Conservation (phyloP, 2,888 invertebrate genomes). For the Aleiodes testaceus region DNA sequence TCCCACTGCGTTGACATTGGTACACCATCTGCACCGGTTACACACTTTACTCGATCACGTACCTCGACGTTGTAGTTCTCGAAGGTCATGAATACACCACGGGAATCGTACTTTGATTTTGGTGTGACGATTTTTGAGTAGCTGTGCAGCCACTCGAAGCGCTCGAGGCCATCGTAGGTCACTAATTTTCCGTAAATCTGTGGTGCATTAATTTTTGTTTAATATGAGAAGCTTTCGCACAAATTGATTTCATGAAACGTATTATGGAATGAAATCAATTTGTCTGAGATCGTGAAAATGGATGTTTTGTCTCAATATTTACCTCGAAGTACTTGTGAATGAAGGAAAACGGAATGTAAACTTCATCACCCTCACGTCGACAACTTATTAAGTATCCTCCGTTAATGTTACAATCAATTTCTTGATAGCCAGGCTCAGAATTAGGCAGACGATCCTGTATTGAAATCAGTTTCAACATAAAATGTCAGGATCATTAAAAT, state of each 20-base stretch:
- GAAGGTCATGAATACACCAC: constrained; percentile 95
- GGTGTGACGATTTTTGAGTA: constrained; percentile 93
- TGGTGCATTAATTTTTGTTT: no score
- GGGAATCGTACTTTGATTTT: constrained; percentile 90
- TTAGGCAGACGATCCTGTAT: constrained; percentile 60
- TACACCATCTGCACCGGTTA: constrained; percentile 94
- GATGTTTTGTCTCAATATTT: constrained; percentile 48
- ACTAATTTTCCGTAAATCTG: constrained; percentile 90
- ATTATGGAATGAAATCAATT: no score
- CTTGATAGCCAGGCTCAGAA: constrained; percentile 76
- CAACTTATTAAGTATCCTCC: constrained; percentile 88
- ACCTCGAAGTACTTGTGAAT: constrained; percentile 95
- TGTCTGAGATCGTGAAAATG: no score
- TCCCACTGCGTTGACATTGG: constrained; percentile 99
- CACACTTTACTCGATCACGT: constrained; percentile 95
- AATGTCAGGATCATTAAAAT: neutral
- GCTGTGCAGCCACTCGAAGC: constrained; percentile 96
- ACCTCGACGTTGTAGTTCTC: constrained; percentile 99
- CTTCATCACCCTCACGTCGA: constrained; percentile 86
- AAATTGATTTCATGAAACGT: no score
- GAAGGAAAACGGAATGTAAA: constrained; percentile 94
- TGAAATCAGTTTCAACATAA: constrained; percentile 6
- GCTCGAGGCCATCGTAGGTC: constrained; percentile 81
- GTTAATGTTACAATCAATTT: constrained; percentile 91
- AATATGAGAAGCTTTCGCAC: no score